Evolutionary conservation across 2,888 invertebrate species (phyloP).

Genomic region (Melanchra persicariae): DNA sequence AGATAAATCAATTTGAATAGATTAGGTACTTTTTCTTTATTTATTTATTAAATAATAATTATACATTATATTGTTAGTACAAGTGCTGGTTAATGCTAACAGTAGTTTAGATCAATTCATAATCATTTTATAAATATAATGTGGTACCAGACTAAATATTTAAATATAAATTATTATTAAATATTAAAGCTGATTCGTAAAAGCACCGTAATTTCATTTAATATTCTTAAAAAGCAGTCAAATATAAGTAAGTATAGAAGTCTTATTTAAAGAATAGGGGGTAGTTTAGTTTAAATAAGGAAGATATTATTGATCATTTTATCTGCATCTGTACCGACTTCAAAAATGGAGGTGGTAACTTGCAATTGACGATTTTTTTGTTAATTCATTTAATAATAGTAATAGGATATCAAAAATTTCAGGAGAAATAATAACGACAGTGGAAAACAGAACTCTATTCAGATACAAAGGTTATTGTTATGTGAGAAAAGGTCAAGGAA

Average conservation of each 20-base stretch:
- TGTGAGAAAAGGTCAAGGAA: background rate
- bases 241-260: too few species aligned
- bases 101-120: too few species aligned
- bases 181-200: background rate
- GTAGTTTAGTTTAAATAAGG: background rate
- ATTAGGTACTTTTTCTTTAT: too few species aligned
- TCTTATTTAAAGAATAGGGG: background rate
- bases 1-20: background rate
- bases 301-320: background rate
- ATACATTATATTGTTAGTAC: background rate
- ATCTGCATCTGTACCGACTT: background rate
- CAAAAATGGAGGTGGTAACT: background rate
- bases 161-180: background rate
- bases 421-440: conserved; percentile 39
- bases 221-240: background rate
- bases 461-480: conserved; percentile 44
- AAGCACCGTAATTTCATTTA: background rate
- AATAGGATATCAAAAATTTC: conserved; percentile 19
- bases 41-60: background rate
- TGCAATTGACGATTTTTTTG: background rate
- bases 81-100: too few species aligned
- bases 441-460: conserved; percentile 15
- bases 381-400: background rate
- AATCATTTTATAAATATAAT: too few species aligned
- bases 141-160: too few species aligned